Percentiles rank a stretch among this genome's conserved stretches.
Conservation (phyloP, 2,113 vertebrate species). For the Eleginops maclovinus region DNA sequence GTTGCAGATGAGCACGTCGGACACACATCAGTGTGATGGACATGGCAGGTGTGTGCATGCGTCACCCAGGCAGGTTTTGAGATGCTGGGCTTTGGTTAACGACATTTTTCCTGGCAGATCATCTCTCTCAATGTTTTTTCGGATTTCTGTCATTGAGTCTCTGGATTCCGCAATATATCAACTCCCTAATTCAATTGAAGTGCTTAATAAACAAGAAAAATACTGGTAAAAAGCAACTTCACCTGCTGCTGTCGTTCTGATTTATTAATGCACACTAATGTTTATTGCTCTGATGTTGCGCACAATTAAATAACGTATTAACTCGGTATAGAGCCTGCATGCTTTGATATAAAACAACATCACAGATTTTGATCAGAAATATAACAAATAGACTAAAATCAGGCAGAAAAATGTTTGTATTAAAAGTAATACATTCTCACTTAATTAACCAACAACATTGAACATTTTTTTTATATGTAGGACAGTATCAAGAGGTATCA, state of each 20-base stretch:
- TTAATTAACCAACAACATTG: too few relatives aligned
- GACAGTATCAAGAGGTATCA: not conserved
- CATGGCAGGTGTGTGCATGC: conserved; percentile 5
- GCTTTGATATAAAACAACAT: not conserved
- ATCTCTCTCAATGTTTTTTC: not conserved
- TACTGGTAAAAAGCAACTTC: not conserved
- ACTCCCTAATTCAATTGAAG: conserved; percentile 22
- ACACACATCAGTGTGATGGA: conserved; percentile 30
- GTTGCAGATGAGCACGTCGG: not conserved
- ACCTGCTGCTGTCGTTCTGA: not conserved
- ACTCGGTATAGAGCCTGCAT: not conserved
- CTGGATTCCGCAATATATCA: not conserved
- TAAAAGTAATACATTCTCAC: too few relatives aligned
- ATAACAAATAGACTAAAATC: not conserved
- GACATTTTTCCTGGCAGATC: not conserved
- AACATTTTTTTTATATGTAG: too few relatives aligned
- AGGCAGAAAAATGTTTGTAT: too few relatives aligned
- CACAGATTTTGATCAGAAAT: not conserved
- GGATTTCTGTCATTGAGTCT: not conserved
- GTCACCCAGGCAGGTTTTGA: conserved; percentile 18
- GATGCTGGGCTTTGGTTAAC: not conserved
- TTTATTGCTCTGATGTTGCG: not conserved
- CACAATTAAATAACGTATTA: not conserved
- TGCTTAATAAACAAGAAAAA: not conserved
- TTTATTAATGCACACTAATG: not conserved